phyloP scores from a whole-genome alignment of 2,797 vertebrate species.

The Anguilla anguilla region DNA sequence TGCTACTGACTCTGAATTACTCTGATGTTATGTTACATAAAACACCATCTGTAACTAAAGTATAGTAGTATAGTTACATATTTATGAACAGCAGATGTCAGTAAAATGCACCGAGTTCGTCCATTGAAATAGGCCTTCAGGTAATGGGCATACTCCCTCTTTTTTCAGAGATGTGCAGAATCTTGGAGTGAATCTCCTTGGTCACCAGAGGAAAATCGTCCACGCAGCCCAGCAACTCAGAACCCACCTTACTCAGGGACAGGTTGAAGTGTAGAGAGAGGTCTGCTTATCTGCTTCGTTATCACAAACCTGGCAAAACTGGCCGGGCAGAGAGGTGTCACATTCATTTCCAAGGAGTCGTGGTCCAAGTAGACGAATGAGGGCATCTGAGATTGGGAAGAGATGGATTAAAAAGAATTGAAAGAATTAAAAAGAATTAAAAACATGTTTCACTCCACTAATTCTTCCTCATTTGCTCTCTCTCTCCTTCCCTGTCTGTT shows the following conservation, averaged over 20 bases:
- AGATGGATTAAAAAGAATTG: slow-evolving; percentile 45
- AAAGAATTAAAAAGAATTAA: slow-evolving; percentile 37
- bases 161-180: slow-evolving; percentile 85
- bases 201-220: slow-evolving; percentile 94
- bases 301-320: slow-evolving; percentile 25
- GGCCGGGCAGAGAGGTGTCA: slow-evolving; percentile 16
- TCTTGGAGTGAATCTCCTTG: slow-evolving; percentile 89
- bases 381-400: slow-evolving; percentile 36
- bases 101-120: not conserved
- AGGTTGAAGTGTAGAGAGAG: slow-evolving; percentile 75
- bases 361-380: slow-evolving; percentile 45
- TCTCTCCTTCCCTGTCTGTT: slow-evolving; percentile 12
- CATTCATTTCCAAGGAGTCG: slow-evolving; percentile 54
- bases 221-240: slow-evolving; percentile 87
- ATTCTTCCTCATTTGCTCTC: slow-evolving; percentile 30
- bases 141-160: slow-evolving; percentile 32
- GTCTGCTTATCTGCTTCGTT: slow-evolving; percentile 34
- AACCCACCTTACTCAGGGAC: slow-evolving; percentile 74
- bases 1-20: not conserved
- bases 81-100: not conserved
- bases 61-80: not conserved
- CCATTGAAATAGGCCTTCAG: not conserved
- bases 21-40: not conserved
- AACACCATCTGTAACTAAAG: not conserved
- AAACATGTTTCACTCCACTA: slow-evolving; percentile 59